Conservation (phyloP, 2,797 vertebrate species). For the Balearica regulorum region DNA sequence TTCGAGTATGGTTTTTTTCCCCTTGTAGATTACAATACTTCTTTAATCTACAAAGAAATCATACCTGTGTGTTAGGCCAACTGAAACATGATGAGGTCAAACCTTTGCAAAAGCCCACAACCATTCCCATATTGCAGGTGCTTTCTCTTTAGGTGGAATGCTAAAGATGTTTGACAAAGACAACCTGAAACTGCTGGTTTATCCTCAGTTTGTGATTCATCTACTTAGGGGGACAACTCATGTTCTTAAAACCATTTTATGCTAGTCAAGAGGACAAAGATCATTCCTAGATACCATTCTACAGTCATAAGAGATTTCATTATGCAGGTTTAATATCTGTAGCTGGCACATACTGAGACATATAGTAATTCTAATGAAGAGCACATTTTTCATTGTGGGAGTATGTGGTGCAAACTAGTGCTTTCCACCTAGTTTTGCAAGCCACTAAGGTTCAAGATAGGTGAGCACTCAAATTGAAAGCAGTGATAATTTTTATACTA, state of each 20-base stretch:
- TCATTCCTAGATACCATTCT: neutral
- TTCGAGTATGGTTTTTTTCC: conserved; percentile 52
- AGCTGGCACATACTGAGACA: neutral
- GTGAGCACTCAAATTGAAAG: neutral
- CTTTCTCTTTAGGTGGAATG: conserved; percentile 16
- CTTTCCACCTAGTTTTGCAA: neutral
- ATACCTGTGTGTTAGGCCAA: conserved; percentile 62
- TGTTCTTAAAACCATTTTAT: neutral
- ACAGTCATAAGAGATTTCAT: neutral
- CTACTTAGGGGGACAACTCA: neutral
- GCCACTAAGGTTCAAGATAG: neutral
- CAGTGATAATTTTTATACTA: neutral
- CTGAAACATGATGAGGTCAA: conserved; percentile 42
- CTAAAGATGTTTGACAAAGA: neutral
- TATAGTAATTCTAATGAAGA: neutral
- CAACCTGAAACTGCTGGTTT: neutral
- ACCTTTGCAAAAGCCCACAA: conserved; percentile 9
- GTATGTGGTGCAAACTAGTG: neutral
- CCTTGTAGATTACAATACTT: conserved; percentile 49
- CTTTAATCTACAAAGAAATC: conserved; percentile 66
- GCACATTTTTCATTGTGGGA: neutral
- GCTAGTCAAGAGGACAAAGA: neutral
- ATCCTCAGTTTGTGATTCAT: neutral
- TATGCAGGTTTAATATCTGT: neutral
- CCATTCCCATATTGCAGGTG: neutral